Evolutionary conservation across 2,113 vertebrate genomes (phyloP).

Genomic region (Sapayoa aenigma): DNA sequence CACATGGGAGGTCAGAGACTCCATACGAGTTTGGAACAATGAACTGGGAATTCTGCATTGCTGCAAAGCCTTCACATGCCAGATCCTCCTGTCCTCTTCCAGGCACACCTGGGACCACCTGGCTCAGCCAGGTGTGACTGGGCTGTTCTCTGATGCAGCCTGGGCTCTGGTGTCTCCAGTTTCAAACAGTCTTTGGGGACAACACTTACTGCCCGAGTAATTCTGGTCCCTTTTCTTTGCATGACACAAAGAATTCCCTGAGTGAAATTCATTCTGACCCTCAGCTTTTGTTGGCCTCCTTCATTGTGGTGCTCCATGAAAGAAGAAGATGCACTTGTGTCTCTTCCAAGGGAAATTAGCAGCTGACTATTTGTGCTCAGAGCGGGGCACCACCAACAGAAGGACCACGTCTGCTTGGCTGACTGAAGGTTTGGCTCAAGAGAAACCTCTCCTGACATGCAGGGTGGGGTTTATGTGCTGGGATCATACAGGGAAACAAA

Average conservation of each 20-base stretch:
- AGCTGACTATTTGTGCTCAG: neutral
- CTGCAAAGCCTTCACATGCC: neutral
- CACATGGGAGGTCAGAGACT: neutral
- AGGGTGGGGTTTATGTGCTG: fast-evolving
- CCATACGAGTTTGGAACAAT: neutral
- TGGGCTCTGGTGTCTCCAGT: neutral
- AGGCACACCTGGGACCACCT: neutral
- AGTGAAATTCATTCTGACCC: neutral
- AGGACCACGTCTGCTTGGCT: neutral
- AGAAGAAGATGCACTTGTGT: neutral
- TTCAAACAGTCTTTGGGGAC: neutral
- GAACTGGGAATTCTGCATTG: neutral
- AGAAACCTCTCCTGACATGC: neutral
- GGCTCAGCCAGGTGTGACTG: neutral
- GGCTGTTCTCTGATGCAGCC: neutral
- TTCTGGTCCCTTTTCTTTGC: neutral
- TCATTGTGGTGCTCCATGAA: neutral
- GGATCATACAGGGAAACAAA: neutral
- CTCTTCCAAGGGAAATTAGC: neutral
- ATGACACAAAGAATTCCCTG: neutral
- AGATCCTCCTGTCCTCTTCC: neutral
- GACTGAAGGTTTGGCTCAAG: neutral
- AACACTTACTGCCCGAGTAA: neutral
- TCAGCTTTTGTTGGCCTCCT: neutral
- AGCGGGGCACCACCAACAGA: neutral